Evolutionary conservation across 2,113 vertebrate species (phyloP).

Genomic region (Sminthopsis crassicaudata): DNA sequence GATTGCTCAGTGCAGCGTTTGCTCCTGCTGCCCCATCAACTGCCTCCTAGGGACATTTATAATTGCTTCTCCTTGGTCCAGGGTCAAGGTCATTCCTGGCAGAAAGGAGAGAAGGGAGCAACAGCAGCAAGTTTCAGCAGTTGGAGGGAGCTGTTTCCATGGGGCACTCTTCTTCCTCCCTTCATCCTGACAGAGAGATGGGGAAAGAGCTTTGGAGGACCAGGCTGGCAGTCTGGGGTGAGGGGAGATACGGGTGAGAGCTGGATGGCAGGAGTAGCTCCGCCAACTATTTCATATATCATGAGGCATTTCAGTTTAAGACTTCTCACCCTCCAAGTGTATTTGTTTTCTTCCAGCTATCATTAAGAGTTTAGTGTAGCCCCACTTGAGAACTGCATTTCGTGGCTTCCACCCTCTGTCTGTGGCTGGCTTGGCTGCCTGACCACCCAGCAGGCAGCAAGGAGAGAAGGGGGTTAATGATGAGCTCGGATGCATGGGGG

Average conservation of each 20-base stretch:
- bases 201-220: not conserved
- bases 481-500: not conserved
- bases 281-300: not conserved
- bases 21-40: not conserved
- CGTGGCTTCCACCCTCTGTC: not conserved
- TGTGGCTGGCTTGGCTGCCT: slow-evolving; percentile 41
- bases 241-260: not conserved
- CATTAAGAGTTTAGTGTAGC: not conserved
- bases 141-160: not conserved
- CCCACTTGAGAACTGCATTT: not conserved
- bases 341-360: not conserved
- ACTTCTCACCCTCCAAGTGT: rapidly evolving
- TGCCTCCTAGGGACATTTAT: not conserved
- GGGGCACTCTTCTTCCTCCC: not conserved
- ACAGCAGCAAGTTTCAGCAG: not conserved
- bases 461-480: slow-evolving; percentile 16
- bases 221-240: not conserved
- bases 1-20: not conserved
- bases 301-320: not conserved
- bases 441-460: not conserved
- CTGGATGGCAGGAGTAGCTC: not conserved
- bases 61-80: not conserved
- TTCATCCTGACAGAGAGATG: not conserved
- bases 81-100: not conserved
- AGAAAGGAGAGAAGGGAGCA: not conserved